Base-by-base conservation (phyloP, 2,113 vertebrate species). In the Sinosuthora webbiana region DNA sequence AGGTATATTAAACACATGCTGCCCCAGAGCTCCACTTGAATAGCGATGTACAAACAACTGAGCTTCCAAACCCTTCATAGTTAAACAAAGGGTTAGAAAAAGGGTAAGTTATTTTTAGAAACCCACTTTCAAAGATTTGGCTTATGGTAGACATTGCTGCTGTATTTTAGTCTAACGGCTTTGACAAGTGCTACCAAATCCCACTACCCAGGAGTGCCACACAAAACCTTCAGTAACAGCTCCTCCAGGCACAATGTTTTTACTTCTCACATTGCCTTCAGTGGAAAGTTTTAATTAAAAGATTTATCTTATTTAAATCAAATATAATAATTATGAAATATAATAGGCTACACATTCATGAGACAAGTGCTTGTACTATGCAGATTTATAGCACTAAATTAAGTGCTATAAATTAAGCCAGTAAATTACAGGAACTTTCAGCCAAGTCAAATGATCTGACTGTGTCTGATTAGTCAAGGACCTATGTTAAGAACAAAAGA, bases 401-500 rank as follows among this genome's bases (percentile, higher is more conserved):
- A 90, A 95, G 42, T 39, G 37, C 37, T 39, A 39, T 39, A 39
- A 39, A 39, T 39, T 39, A 27, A 87, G 42, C 19, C 35, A 80
- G 55, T 73, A 90, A 95, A 59, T 79, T 70, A 95, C 73, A 94
- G 55, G 10, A 91, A 41, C 75, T 70, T 92, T 56, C 90, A 95
- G 67, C 55, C 68, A 77, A 90, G 91, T 90, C 59, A 96, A 92
- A 77, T 63, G 90, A 88, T 95, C 92, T 80, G 78, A 69, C 93
- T 80, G 45, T 62, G 79, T 27, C 78, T 70, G 67, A 95, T 93
- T 96, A 97, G 94, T 96, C 94, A 97, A 96, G 94, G 91, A 30
- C 67, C 79, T 95, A 96, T 70, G 87, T 95, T 95, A 95, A 70
- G 94, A 96, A 90, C 85, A 96, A 94, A 94, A 95, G 93, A 90